Conservation (phyloP, 2,797 vertebrate species). For the Artibeus lituratus region DNA sequence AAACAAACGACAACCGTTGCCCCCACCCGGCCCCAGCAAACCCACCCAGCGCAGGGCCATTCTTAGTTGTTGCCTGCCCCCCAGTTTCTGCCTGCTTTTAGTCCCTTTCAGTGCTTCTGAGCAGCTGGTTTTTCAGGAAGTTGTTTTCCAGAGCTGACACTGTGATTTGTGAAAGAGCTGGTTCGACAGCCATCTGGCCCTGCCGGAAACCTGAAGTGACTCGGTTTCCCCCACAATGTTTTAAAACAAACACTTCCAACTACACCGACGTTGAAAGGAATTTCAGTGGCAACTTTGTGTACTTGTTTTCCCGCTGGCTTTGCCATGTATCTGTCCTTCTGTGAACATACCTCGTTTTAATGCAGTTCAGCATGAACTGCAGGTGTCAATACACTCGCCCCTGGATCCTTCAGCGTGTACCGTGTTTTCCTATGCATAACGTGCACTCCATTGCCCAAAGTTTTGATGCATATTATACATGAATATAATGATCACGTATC, state of each 20-base stretch:
- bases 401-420: not conserved
- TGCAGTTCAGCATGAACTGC: not conserved
- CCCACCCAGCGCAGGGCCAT: rapidly evolving
- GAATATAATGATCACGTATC: too few species aligned
- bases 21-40: not conserved
- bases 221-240: not conserved
- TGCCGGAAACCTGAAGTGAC: not conserved
- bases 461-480: too few species aligned
- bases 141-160: not conserved
- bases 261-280: not conserved
- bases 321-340: not conserved
- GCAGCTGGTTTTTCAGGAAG: not conserved
- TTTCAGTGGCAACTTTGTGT: not conserved
- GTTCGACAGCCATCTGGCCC: not conserved
- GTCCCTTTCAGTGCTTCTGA: not conserved
- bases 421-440: too few species aligned
- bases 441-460: too few species aligned
- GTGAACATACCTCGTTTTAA: not conserved
- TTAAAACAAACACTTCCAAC: not conserved
- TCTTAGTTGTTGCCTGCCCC: not conserved
- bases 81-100: not conserved
- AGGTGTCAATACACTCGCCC: not conserved
- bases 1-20: too few species aligned
- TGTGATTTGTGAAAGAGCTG: not conserved
- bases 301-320: not conserved